Evolutionary conservation across 2,797 vertebrate genomes (phyloP).

Genomic region (Pseudochromis fuscus): DNA sequence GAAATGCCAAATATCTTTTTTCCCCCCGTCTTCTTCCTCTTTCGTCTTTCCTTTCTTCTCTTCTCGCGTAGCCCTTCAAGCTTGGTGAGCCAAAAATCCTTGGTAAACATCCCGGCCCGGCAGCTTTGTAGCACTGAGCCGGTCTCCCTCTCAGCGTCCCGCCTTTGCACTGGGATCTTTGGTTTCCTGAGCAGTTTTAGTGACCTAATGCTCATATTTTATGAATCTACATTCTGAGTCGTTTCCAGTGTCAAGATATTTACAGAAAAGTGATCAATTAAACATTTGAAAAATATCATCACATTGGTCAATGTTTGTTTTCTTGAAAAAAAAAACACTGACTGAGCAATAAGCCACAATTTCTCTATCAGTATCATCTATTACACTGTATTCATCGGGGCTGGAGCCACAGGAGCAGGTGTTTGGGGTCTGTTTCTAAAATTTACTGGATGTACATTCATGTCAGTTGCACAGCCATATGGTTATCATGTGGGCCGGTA

Average conservation of each 20-base stretch:
- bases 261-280: not conserved
- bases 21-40: constrained; percentile 65
- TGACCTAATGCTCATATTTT: constrained; percentile 44
- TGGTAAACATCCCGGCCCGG: constrained; percentile 82
- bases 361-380: not conserved
- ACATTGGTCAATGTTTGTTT: not conserved
- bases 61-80: constrained; percentile 77
- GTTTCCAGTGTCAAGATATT: constrained; percentile 7
- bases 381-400: not conserved
- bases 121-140: constrained; percentile 78
- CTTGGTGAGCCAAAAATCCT: constrained; percentile 81
- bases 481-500: constrained; percentile 21
- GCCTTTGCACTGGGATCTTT: constrained; percentile 57
- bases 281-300: not conserved
- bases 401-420: constrained; percentile 36
- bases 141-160: constrained; percentile 51
- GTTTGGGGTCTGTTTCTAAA: constrained; percentile 38
- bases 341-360: not conserved
- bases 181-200: constrained; percentile 61
- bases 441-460: constrained; percentile 27
- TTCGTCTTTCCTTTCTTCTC: constrained; percentile 77
- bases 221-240: constrained; percentile 19
- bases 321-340: not conserved
- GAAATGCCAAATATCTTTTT: constrained; percentile 82
- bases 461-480: constrained; percentile 39